phyloP scores from a whole-genome alignment of 2,888 invertebrate genomes.

The Orthonevra nobilis region DNA sequence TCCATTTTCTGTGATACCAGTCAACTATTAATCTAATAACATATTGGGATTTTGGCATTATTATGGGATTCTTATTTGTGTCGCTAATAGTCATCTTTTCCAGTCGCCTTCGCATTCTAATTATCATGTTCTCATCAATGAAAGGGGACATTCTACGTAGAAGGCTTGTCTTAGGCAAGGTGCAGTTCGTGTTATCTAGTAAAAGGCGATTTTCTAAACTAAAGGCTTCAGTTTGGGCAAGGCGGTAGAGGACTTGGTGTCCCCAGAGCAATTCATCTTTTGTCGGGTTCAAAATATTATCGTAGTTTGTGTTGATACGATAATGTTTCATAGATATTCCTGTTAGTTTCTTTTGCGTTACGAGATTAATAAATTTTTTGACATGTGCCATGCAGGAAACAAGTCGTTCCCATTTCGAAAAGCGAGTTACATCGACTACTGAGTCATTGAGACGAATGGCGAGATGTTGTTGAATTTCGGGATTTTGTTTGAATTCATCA shows the following conservation, averaged over 20 bases:
- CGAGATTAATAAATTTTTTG: constrained; percentile 5
- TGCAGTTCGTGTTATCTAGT: constrained; percentile 11
- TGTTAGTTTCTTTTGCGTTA: constrained; percentile 6
- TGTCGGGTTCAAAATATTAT: not conserved
- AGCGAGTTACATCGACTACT: not conserved
- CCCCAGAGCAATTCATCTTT: constrained; percentile 16
- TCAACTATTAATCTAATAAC: constrained; percentile 39
- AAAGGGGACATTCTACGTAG: constrained; percentile 49
- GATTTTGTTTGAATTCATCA: not conserved
- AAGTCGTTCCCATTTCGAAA: constrained; percentile 29
- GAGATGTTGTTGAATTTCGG: not conserved
- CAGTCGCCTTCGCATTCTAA: constrained; percentile 56
- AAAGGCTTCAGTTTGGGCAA: constrained; percentile 25
- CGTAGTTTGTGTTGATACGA: not conserved
- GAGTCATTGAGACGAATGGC: not conserved
- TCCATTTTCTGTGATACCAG: constrained; percentile 50
- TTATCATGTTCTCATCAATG: constrained; percentile 36
- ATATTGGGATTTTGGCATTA: constrained; percentile 40
- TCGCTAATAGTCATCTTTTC: constrained; percentile 41
- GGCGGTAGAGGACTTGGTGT: constrained; percentile 25
- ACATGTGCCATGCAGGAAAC: constrained; percentile 10
- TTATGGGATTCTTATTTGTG: constrained; percentile 51
- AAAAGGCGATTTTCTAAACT: constrained; percentile 15
- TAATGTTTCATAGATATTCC: constrained; percentile 5
- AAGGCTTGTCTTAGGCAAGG: constrained; percentile 18